Evolutionary conservation across 2,797 vertebrate species (phyloP).

Genomic region (Knipowitschia caucasica): DNA sequence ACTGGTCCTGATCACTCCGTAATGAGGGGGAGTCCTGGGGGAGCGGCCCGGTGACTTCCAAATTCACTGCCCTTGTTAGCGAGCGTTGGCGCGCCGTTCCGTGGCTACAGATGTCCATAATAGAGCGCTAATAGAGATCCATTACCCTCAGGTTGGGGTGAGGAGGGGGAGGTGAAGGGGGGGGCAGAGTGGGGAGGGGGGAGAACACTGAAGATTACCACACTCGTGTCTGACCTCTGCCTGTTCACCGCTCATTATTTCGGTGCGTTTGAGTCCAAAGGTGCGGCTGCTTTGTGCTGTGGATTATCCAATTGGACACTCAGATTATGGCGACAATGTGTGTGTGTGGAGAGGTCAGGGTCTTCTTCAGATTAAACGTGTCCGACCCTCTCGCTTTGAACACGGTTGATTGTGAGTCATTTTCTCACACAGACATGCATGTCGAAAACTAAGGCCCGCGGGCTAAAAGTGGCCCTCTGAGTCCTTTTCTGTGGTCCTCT

Average conservation of each 20-base stretch:
- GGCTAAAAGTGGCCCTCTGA: too few relatives aligned
- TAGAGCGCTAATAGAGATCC: slow-evolving; percentile 78
- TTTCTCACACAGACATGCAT: too few relatives aligned
- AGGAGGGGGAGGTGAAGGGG: slow-evolving; percentile 30
- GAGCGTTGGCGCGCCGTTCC: slow-evolving; percentile 65
- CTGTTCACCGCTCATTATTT: slow-evolving; percentile 57
- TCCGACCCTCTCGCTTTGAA: too few relatives aligned
- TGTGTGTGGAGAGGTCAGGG: too few relatives aligned
- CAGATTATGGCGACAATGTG: too few relatives aligned
- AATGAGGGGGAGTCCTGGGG: slow-evolving; percentile 73
- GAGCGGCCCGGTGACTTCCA: slow-evolving; percentile 73
- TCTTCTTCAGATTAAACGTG: too few relatives aligned
- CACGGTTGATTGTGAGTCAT: too few relatives aligned
- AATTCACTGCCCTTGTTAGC: slow-evolving; percentile 82
- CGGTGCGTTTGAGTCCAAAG: slow-evolving; percentile 56
- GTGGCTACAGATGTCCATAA: slow-evolving; percentile 78
- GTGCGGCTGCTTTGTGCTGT: slow-evolving; percentile 34
- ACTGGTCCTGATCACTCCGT: slow-evolving; percentile 69
- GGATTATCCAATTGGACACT: slow-evolving; percentile 56
- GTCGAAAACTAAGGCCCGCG: too few relatives aligned
- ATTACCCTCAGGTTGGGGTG: slow-evolving; percentile 69
- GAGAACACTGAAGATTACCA: slow-evolving; percentile 62
- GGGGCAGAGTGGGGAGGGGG: too few relatives aligned
- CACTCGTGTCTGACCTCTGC: slow-evolving; percentile 57
- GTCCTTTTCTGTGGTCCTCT: too few relatives aligned